Conservation (phyloP, 2,797 vertebrate species). For the Sebastes nivosus region DNA sequence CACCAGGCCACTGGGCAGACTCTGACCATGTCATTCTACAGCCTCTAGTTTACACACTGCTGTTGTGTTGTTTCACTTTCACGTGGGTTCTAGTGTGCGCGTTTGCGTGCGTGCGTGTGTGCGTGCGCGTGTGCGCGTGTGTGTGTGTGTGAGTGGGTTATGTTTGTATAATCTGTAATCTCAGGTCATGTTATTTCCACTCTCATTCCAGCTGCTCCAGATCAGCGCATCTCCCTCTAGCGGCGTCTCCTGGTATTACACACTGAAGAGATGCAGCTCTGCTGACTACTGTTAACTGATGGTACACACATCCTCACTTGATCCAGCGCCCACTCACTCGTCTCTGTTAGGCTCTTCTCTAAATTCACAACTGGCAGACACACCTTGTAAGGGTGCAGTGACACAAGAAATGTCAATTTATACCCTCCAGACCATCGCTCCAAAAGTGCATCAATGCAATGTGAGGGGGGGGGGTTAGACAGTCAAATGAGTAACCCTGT, state of each 20-base stretch:
- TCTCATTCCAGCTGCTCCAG: slow-evolving; percentile 59
- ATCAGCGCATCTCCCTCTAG: slow-evolving; percentile 38
- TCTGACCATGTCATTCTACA: slow-evolving; percentile 59
- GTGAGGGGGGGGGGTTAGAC: neutral
- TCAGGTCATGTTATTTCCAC: slow-evolving; percentile 75
- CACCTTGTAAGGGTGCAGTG: neutral
- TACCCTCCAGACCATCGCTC: neutral
- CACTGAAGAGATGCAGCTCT: slow-evolving; percentile 20
- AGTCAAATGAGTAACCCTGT: neutral
- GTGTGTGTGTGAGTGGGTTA: neutral
- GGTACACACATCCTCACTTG: neutral
- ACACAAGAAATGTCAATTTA: neutral
- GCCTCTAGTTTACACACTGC: slow-evolving; percentile 65
- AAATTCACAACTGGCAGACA: slow-evolving; percentile 7
- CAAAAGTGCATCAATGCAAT: neutral
- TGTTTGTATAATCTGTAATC: slow-evolving; percentile 68
- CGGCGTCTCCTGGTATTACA: slow-evolving; percentile 44
- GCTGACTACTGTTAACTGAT: slow-evolving; percentile 33
- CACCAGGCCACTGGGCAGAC: slow-evolving; percentile 55
- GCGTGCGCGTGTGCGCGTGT: neutral
- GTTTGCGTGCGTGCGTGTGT: neutral
- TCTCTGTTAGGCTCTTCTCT: slow-evolving; percentile 9
- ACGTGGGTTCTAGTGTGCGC: neutral
- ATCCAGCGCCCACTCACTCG: slow-evolving; percentile 8
- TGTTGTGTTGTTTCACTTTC: slow-evolving; percentile 60